A percentile compares a stretch with the other conserved stretches of the same genome.
These are phyloP conservation scores for Lagodon rhomboides DNA, from an alignment of 2,797 vertebrate genomes.

Conservation along the genomic window DNA sequence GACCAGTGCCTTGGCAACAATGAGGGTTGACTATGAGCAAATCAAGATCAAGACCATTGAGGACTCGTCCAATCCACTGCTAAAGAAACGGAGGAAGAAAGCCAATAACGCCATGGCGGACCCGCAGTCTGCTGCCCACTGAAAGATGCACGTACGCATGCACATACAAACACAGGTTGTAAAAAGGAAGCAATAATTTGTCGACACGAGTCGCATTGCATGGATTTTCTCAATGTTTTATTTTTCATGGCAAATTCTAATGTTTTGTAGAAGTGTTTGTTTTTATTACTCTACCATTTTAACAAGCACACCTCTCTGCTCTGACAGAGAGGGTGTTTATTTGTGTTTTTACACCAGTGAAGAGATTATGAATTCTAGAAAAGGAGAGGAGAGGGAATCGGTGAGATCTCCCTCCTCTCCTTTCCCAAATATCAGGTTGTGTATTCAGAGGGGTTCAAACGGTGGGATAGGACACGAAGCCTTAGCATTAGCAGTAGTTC, in stretches of 20 bases:
- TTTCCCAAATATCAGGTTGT: constrained; percentile 68
- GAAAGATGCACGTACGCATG: constrained; percentile 70
- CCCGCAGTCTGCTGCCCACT: constrained; percentile 65
- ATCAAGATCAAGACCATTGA: constrained; percentile 99
- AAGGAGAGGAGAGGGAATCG: constrained; percentile 34
- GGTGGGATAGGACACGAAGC: constrained; percentile 61
- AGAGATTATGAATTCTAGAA: constrained; percentile 74
- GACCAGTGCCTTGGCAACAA: constrained; percentile 99
- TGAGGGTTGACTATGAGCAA: constrained; percentile 98
- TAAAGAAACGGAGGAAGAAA: constrained; percentile 96
- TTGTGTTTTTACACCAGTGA: constrained; percentile 72
- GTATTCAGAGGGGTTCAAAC: constrained; percentile 59
- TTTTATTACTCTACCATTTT: constrained; percentile 83
- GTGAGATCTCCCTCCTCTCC: constrained; percentile 40
- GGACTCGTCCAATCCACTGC: constrained; percentile 95
- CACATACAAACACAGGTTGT: constrained; percentile 67
- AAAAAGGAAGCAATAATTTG: constrained; percentile 94
- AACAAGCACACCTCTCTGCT: constrained; percentile 68
- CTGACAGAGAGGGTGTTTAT: constrained; percentile 53
- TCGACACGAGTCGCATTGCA: constrained; percentile 74
- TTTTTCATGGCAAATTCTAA: constrained; percentile 78
- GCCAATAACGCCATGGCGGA: constrained; percentile 77
- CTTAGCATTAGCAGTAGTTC: constrained; percentile 71
- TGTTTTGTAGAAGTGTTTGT: constrained; percentile 77
- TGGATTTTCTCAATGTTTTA: constrained; percentile 79